Evolutionary conservation across 2,888 invertebrate genomes (phyloP), one percentile per base, ranked within the genome.

Genomic region (Dromius quadrimaculatus): DNA sequence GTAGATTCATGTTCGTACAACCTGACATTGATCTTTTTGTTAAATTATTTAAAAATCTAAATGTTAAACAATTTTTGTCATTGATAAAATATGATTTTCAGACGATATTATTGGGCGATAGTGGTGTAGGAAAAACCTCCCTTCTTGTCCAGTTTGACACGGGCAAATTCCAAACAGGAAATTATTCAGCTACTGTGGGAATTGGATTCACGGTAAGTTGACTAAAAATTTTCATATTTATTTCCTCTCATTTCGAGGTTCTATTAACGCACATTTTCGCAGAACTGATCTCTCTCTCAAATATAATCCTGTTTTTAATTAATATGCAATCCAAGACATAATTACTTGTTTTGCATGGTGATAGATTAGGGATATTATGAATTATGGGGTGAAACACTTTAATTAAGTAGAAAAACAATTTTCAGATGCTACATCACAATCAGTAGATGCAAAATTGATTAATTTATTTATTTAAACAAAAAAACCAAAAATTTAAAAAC

Each of bases 101-200:
- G 94, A 95, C 95, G 72, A 96, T 96, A 76, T 86, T 96, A n/a
- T 87, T 96, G 28, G 96, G 96, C 0, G 96, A 96, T 84, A 95
- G 94, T 74, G 95, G 95, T 3, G 95, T 96, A 11, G 96, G 96
- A 3, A 96, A 96, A 84, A 96, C 96, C 0, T 95, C 95, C 1
- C 86, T 97, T 63, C 85, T 97, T 73, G 95, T 96, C 23, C 94
- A 95, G 84, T 97, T 95, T 81, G 95, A 96, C 82, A 95, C 95
- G 9, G 94, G 94, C 62, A 93, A 91, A 83, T 96, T 96, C 82
- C 93, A 94, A 79, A 87, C 90, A 0, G 94, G 95, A 3, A 95
- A 93, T 76, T 97, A 96, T 83, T 94, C 96, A 0, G 96, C 96
- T 4, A 97, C 96, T 0, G 96, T 97, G 63, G 96, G 96, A 64